Conservation (phyloP, 1,140 invertebrate species). For the Hyles euphorbiae region DNA sequence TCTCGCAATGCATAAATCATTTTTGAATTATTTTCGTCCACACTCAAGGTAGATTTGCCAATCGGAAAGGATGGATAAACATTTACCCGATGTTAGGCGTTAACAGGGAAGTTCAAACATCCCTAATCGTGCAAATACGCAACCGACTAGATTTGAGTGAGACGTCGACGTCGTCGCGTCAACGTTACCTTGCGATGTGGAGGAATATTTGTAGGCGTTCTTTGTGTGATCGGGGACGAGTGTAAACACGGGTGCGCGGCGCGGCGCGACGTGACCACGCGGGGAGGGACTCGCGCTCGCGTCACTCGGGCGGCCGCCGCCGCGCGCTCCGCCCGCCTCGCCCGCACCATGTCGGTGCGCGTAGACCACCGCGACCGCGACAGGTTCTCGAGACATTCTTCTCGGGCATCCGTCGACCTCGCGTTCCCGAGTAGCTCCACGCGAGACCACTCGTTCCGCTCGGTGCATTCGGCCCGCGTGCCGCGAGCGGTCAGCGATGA, state of each 20-base stretch:
- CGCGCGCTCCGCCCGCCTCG: constrained; percentile 46
- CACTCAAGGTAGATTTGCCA: constrained; percentile 11
- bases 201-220: constrained; percentile 51
- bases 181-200: constrained; percentile 33
- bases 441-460: constrained; percentile 61
- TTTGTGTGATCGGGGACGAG: constrained; percentile 49
- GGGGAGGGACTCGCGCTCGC: constrained; percentile 34
- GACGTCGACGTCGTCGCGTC: constrained; percentile 37
- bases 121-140: constrained; percentile 47
- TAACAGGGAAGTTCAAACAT: constrained; percentile 38
- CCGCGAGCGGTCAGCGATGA: constrained; percentile 63
- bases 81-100: constrained; percentile 27
- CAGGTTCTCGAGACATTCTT: constrained; percentile 63
- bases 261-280: constrained; percentile 33
- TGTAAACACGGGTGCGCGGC: constrained; percentile 59
- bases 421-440: constrained; percentile 58
- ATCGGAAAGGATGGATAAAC: constrained; percentile 27
- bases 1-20: too few relatives aligned
- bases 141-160: constrained; percentile 39
- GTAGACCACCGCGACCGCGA: constrained; percentile 61
- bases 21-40: too few relatives aligned
- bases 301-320: constrained; percentile 63
- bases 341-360: constrained; percentile 64
- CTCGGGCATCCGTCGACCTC: constrained; percentile 65
- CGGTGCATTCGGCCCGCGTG: constrained; percentile 63